phyloP scores from a whole-genome alignment of 2,888 invertebrate genomes.

The Latrodectus elegans region DNA sequence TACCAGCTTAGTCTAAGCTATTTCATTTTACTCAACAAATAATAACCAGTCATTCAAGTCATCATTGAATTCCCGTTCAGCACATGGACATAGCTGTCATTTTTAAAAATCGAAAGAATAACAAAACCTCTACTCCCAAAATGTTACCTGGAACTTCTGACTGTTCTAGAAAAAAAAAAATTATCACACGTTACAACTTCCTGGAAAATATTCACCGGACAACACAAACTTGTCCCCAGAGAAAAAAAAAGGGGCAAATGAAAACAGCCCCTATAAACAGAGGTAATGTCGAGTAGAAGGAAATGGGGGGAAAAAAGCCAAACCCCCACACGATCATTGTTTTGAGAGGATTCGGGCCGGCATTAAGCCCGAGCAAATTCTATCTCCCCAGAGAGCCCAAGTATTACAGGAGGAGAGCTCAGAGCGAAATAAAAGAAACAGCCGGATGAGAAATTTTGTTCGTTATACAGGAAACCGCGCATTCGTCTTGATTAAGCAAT shows the following conservation, averaged over 20 bases:
- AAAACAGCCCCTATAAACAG: constrained; percentile 24
- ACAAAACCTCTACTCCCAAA: too few species aligned
- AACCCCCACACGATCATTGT: constrained; percentile 49
- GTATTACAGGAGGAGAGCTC: neutral
- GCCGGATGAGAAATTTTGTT: constrained; percentile 24
- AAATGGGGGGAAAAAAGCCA: neutral
- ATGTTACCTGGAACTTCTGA: too few species aligned
- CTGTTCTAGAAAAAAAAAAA: neutral
- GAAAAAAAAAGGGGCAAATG: constrained; percentile 13
- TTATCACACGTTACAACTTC: neutral
- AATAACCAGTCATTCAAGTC: too few species aligned
- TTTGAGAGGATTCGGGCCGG: constrained; percentile 23
- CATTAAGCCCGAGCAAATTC: constrained; percentile 34
- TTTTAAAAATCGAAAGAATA: too few species aligned
- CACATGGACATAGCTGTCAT: too few species aligned
- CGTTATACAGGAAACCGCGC: constrained; percentile 34
- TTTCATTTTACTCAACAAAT: too few species aligned
- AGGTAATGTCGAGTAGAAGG: constrained; percentile 26
- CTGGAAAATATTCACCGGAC: neutral
- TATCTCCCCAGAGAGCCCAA: constrained; percentile 13
- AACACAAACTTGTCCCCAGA: neutral
- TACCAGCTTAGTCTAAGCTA: too few species aligned
- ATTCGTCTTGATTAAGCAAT: constrained; percentile 64
- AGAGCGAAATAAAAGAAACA: neutral
- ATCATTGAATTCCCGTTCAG: too few species aligned